Evolutionary conservation across 2,797 vertebrate species (phyloP).

Genomic region (Halcyon smyrnensis): DNA sequence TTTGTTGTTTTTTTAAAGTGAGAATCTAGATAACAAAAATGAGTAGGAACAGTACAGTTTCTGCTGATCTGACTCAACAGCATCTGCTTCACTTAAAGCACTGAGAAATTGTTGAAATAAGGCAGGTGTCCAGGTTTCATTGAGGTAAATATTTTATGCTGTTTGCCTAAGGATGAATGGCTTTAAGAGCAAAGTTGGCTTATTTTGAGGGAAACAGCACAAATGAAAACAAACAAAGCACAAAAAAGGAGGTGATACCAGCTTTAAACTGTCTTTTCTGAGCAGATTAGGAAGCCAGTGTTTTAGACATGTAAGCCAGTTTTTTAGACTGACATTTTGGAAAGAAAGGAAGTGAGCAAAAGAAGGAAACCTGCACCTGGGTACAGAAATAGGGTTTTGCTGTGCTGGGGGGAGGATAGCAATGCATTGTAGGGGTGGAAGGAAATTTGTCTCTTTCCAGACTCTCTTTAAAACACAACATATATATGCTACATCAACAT

Average conservation of each 20-base stretch:
- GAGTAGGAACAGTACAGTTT: neutral
- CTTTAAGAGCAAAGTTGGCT: neutral
- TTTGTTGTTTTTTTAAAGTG: neutral
- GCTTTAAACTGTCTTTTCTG: neutral
- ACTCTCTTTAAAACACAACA: neutral
- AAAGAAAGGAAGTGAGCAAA: neutral
- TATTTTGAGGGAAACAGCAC: neutral
- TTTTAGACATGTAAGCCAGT: neutral
- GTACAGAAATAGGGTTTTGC: neutral
- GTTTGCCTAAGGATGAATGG: neutral
- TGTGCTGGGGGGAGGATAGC: accelerated
- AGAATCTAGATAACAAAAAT: neutral
- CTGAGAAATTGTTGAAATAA: neutral
- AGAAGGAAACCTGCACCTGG: neutral
- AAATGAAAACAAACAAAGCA: neutral
- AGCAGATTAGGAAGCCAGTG: neutral
- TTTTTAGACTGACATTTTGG: neutral
- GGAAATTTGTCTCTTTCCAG: neutral
- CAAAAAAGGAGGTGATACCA: neutral
- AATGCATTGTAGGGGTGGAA: neutral
- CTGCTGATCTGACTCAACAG: conserved; percentile 1
- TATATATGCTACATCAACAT: neutral
- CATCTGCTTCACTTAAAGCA: neutral
- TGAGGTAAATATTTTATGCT: conserved; percentile 27
- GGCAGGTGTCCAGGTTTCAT: conserved; percentile 30